phyloP scores from a whole-genome alignment of 2,888 invertebrate genomes.

The Beris chalybata region DNA sequence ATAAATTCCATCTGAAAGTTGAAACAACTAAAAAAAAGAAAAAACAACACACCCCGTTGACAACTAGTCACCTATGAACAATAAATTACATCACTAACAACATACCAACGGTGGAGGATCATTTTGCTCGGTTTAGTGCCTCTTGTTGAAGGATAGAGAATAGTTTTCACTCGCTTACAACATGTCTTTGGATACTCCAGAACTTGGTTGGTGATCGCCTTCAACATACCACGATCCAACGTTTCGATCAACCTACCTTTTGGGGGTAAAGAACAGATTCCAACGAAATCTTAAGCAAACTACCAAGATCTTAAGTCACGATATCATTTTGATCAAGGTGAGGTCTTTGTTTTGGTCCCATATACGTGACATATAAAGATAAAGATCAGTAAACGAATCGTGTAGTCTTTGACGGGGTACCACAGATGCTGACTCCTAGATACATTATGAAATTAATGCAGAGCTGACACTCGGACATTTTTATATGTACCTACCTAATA shows the following conservation, averaged over 20 bases:
- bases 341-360: constrained; percentile 29
- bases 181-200: background rate
- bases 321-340: constrained; percentile 31
- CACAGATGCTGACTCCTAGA: constrained; percentile 26
- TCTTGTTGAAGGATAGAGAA: constrained; percentile 8
- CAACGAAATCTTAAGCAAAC: constrained; percentile 4
- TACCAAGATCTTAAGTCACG: constrained; percentile 27
- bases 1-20: constrained; percentile 4
- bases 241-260: constrained; percentile 1
- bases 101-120: constrained; percentile 18
- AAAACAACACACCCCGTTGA: constrained; percentile 22
- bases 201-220: background rate
- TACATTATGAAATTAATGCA: constrained; percentile 31
- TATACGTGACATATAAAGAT: constrained; percentile 11
- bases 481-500: background rate
- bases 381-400: constrained; percentile 28
- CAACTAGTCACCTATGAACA: constrained; percentile 25
- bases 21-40: constrained; percentile 5
- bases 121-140: background rate
- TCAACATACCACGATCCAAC: background rate
- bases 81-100: constrained; percentile 26
- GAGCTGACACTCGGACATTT: constrained; percentile 29
- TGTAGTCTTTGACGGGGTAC: constrained; percentile 23
- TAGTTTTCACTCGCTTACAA: background rate
- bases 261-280: constrained; percentile 14